Evolutionary conservation across 1,140 invertebrate species (phyloP).

Genomic region (Heliothis virescens): DNA sequence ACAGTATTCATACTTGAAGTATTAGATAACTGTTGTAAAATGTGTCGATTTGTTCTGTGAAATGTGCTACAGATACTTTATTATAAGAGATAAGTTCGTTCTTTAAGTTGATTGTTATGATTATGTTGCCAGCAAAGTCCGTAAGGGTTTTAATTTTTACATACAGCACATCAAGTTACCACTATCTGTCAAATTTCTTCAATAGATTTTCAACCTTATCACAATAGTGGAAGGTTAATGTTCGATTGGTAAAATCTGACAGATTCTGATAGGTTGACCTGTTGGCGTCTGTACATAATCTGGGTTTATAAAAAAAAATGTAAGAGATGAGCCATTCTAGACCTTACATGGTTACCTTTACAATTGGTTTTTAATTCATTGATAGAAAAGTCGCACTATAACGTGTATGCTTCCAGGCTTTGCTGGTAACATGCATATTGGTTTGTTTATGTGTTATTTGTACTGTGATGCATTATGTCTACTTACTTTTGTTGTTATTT

Average conservation of each 20-base stretch:
- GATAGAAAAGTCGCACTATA: too few relatives aligned
- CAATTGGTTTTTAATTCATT: too few relatives aligned
- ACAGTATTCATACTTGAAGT: constrained; percentile 46
- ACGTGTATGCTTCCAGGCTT: background rate
- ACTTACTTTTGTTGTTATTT: constrained; percentile 44
- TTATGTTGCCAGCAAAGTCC: constrained; percentile 7
- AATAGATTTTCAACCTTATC: too few relatives aligned
- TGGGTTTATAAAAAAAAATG: too few relatives aligned
- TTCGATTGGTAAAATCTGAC: too few relatives aligned
- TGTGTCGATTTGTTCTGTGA: constrained; percentile 31
- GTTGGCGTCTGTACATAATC: too few relatives aligned
- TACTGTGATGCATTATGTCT: constrained; percentile 48
- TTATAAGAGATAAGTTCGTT: constrained; percentile 35
- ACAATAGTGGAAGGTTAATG: too few relatives aligned
- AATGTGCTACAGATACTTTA: constrained; percentile 47
- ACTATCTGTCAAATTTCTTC: too few relatives aligned
- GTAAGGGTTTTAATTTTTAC: background rate
- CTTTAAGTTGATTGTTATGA: constrained; percentile 19
- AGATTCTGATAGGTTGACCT: too few relatives aligned
- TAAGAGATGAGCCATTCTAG: too few relatives aligned
- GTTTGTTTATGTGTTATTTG: constrained; percentile 32
- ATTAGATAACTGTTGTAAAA: constrained; percentile 39
- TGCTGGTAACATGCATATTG: constrained; percentile 26
- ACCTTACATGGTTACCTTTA: too few relatives aligned
- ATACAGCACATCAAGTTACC: too few relatives aligned